phyloP scores from a whole-genome alignment of 1,140 invertebrate species.

The honey bee (Apis mellifera) region DNA sequence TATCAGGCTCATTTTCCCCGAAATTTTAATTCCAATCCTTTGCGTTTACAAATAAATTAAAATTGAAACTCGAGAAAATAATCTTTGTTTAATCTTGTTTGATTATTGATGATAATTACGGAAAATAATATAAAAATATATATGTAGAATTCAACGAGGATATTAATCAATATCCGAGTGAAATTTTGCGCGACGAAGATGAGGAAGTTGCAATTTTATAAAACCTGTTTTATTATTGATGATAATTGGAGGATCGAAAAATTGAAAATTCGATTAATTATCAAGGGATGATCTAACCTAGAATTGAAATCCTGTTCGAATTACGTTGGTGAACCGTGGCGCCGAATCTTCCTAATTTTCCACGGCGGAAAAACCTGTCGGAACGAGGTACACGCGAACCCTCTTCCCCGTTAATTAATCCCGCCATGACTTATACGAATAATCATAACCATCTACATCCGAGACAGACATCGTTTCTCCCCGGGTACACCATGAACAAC shows the following conservation, averaged over 20 bases:
- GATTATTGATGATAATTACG: too few species aligned
- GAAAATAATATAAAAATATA: too few species aligned
- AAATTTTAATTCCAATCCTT: not conserved
- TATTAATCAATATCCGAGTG: too few species aligned
- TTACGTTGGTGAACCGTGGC: not conserved
- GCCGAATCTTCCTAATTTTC: not conserved
- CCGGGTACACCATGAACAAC: not conserved
- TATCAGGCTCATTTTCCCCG: not conserved
- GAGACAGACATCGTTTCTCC: not conserved
- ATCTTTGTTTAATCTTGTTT: too few species aligned
- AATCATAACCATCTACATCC: slow-evolving; percentile 1
- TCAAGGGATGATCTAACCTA: too few species aligned
- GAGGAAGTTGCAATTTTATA: too few species aligned
- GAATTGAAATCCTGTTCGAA: slow-evolving; percentile 9
- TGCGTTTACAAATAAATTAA: too few species aligned
- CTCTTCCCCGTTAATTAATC: slow-evolving; percentile 34
- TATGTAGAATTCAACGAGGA: too few species aligned
- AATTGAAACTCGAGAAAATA: too few species aligned
- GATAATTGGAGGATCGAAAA: too few species aligned
- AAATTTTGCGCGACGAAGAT: too few species aligned
- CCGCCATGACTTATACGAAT: slow-evolving; percentile 12
- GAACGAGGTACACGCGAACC: slow-evolving; percentile 25
- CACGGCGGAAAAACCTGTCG: slow-evolving; percentile 8
- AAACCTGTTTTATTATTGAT: too few species aligned
- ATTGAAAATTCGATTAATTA: not conserved